Evolutionary conservation across 1,140 invertebrate species (phyloP).

Genomic region (Tenebrio molitor): DNA sequence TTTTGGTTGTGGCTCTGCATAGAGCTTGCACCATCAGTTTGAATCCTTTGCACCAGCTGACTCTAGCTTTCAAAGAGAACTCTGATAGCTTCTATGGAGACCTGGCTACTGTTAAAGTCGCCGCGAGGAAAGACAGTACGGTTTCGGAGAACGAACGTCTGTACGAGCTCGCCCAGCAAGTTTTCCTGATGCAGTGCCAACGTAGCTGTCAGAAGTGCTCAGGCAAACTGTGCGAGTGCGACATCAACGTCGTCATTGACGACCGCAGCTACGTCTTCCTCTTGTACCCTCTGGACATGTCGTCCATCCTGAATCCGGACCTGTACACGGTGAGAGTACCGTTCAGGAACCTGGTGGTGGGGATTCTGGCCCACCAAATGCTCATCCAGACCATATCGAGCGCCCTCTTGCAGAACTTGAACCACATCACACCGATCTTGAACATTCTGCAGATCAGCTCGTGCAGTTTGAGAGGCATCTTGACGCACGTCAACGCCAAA

Average conservation of each 20-base stretch:
- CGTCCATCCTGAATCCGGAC: conserved; percentile 80
- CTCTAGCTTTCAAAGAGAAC: conserved; percentile 87
- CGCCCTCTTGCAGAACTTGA: conserved; percentile 80
- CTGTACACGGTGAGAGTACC: conserved; percentile 86
- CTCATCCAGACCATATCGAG: conserved; percentile 91
- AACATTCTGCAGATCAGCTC: conserved; percentile 72
- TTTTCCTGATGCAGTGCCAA: conserved; percentile 73
- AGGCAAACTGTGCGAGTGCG: conserved; percentile 59
- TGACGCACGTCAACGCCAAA: conserved; percentile 69
- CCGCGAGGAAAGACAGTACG: conserved; percentile 87
- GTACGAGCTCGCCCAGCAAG: conserved; percentile 88
- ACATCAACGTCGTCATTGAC: conserved; percentile 70
- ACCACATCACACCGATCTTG: conserved; percentile 73
- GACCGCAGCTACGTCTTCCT: conserved; percentile 92
- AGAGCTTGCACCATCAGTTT: conserved; percentile 87
- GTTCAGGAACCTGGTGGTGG: conserved; percentile 87
- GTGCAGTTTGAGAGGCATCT: conserved; percentile 70
- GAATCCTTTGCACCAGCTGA: conserved; percentile 86
- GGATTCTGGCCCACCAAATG: conserved; percentile 91
- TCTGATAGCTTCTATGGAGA: conserved; percentile 96
- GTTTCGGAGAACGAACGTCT: conserved; percentile 85
- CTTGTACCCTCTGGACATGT: conserved; percentile 84
- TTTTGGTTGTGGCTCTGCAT: conserved; percentile 83
- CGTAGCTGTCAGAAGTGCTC: conserved; percentile 63
- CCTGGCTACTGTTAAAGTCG: conserved; percentile 92